A percentile compares a stretch with the other conserved stretches of the same genome.
Conservation (phyloP, 2,113 vertebrate genomes). For the Scatophagus argus region DNA sequence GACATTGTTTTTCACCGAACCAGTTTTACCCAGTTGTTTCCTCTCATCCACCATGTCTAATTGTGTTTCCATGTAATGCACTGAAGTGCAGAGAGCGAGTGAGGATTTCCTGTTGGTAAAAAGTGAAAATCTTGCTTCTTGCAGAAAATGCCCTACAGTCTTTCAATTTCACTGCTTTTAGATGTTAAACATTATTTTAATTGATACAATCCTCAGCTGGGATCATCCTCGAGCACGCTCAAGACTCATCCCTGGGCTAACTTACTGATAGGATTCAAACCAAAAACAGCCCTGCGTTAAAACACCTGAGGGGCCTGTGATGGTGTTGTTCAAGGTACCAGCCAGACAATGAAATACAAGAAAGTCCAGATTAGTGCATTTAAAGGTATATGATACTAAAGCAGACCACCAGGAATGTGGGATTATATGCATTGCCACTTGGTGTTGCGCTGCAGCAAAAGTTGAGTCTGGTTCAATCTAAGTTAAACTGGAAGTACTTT, state of each 20-base stretch:
- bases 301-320: no score
- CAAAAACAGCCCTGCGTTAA: no score
- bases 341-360: neutral
- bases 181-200: neutral
- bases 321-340: neutral
- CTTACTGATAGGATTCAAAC: neutral
- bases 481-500: neutral
- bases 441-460: neutral
- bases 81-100: neutral
- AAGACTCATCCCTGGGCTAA: neutral
- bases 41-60: constrained; percentile 12
- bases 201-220: neutral
- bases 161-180: neutral
- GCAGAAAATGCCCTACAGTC: constrained; percentile 1
- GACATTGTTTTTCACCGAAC: constrained; percentile 11
- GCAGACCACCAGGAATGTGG: no score
- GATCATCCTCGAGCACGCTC: neutral
- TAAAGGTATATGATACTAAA: neutral
- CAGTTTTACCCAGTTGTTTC: neutral
- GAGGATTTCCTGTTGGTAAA: neutral
- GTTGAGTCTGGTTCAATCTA: neutral
- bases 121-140: neutral
- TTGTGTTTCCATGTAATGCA: constrained; percentile 19
- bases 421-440: no score
- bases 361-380: neutral